phyloP scores from a whole-genome alignment of 2,113 vertebrate genomes.

The Theristicus caerulescens region DNA sequence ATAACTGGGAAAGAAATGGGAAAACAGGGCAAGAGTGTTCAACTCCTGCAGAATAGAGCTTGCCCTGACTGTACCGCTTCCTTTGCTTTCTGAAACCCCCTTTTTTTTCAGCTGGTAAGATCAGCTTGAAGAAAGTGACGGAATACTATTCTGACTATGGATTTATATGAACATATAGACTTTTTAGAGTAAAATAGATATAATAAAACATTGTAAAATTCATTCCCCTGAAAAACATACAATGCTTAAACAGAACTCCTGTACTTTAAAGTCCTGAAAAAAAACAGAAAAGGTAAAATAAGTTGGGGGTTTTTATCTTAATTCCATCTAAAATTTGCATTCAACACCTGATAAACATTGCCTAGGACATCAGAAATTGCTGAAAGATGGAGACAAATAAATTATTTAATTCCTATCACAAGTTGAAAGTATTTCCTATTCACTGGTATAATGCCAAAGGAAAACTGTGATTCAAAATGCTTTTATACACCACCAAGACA shows the following conservation, averaged over 20 bases:
- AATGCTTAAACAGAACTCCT: not conserved
- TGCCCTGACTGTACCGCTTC: not conserved
- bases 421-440: not conserved
- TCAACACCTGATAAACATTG: not conserved
- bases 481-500: not conserved
- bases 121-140: not conserved
- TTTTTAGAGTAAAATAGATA: not conserved
- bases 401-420: not conserved
- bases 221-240: not conserved
- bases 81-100: not conserved
- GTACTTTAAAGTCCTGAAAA: not conserved
- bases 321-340: not conserved
- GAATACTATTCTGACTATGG: not conserved
- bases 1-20: not conserved
- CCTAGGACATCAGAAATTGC: not conserved
- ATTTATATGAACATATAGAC: not conserved
- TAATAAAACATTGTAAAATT: not conserved
- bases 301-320: accelerated
- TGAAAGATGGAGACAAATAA: not conserved
- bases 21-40: not conserved
- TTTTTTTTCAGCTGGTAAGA: not conserved
- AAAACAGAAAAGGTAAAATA: not conserved
- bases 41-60: not conserved
- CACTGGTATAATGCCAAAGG: not conserved
- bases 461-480: not conserved